Conservation (phyloP, 2,797 vertebrate species). For the Micrastur ruficollis region DNA sequence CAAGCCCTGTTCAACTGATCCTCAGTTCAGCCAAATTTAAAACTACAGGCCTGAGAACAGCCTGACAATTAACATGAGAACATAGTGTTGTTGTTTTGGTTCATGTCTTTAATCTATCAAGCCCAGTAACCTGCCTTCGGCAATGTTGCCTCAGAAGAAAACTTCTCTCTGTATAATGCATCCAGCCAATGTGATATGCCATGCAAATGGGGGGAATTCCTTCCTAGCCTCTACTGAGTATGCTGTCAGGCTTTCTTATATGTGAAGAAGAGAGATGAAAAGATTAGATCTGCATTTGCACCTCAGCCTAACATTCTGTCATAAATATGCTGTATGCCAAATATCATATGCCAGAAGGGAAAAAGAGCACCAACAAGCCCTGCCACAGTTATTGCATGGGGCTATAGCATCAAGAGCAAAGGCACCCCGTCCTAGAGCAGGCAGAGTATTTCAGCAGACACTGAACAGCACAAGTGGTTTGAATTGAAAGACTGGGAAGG, state of each 20-base stretch:
- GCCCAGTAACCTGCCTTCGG: constrained; percentile 64
- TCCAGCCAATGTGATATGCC: background rate
- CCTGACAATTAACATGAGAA: constrained; percentile 64
- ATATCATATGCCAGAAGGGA: constrained; percentile 4
- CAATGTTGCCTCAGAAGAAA: constrained; percentile 56
- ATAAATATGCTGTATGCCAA: constrained; percentile 48
- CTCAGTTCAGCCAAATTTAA: constrained; percentile 48
- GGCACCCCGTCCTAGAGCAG: rapidly evolving
- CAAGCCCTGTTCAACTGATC: constrained; percentile 48
- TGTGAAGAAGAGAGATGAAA: constrained; percentile 28
- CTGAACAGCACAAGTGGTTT: background rate
- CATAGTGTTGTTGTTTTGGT: constrained; percentile 47
- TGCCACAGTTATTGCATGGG: background rate
- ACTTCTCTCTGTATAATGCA: constrained; percentile 22
- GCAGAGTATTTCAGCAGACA: background rate
- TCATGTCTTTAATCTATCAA: constrained; percentile 69
- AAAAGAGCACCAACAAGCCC: background rate
- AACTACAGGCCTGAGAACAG: constrained; percentile 63
- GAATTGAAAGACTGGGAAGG: background rate
- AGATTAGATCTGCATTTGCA: constrained; percentile 39
- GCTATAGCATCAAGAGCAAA: background rate
- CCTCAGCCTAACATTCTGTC: constrained; percentile 42
- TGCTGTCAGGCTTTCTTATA: constrained; percentile 31
- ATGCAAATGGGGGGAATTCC: background rate
- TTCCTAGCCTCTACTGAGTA: constrained; percentile 16